Evolutionary conservation across 2,113 vertebrate genomes (phyloP).

Genomic region (Oreochromis spilurus): DNA sequence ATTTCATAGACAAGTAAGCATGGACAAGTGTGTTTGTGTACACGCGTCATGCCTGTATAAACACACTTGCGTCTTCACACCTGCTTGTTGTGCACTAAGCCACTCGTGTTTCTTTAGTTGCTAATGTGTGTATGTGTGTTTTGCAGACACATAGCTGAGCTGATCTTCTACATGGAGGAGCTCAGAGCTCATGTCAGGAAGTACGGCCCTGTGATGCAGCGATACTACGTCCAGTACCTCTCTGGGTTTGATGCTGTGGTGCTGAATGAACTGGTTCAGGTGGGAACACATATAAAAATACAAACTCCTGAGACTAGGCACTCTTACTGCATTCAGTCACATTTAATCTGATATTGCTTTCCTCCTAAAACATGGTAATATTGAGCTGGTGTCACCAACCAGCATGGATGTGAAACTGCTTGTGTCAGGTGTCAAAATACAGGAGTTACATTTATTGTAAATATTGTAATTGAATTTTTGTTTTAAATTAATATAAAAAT

Average conservation of each 20-base stretch:
- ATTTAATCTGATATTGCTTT: background rate
- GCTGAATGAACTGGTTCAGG: conserved; percentile 97
- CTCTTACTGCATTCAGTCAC: background rate
- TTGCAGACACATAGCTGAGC: conserved; percentile 89
- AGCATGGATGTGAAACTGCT: background rate
- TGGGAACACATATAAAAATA: conserved; percentile 17
- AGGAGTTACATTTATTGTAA: rapidly evolving
- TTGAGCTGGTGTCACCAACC: background rate
- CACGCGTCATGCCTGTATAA: background rate
- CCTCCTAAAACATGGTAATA: background rate
- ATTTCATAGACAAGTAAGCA: conserved; percentile 92
- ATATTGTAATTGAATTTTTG: background rate
- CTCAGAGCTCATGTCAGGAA: conserved; percentile 93
- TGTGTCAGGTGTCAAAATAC: background rate
- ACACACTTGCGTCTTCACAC: background rate
- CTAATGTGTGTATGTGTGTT: background rate
- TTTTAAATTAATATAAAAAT: background rate
- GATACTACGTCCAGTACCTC: conserved; percentile 96
- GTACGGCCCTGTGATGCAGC: conserved; percentile 96
- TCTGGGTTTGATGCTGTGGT: conserved; percentile 98
- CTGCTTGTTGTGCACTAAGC: background rate
- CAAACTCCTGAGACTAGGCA: background rate
- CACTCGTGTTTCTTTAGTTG: background rate
- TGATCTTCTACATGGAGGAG: conserved; percentile 99
- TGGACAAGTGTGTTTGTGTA: background rate